phyloP scores from a whole-genome alignment of 2,113 vertebrate genomes.

The Triplophysa siluroides region DNA sequence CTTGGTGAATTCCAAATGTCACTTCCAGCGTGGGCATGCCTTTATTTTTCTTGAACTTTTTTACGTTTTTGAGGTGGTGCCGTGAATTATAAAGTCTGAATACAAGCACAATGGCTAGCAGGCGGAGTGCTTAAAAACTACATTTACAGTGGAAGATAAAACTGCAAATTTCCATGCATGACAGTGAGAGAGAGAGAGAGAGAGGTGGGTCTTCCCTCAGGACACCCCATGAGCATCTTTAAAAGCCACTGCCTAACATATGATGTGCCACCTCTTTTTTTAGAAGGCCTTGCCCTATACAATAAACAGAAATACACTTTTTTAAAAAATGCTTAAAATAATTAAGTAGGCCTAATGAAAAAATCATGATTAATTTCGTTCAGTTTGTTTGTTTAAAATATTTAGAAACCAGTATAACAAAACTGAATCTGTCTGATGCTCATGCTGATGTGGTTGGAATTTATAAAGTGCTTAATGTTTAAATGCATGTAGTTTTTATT shows the following conservation, averaged over 20 bases:
- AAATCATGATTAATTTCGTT: no score
- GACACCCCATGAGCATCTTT: constrained; percentile 61
- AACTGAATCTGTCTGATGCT: not conserved
- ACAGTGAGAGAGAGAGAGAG: constrained; percentile 48
- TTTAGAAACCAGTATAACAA: no score
- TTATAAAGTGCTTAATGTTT: no score
- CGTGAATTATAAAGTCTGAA: constrained; percentile 26
- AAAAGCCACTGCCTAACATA: constrained; percentile 41
- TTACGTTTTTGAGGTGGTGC: constrained; percentile 24
- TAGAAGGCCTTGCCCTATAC: no score
- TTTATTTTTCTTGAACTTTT: constrained; percentile 14
- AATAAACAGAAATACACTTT: no score
- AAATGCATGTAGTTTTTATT: not conserved
- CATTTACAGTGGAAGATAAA: constrained; percentile 66
- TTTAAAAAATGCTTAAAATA: no score
- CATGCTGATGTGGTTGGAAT: not conserved
- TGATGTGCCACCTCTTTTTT: no score
- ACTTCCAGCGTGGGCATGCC: constrained; percentile 7
- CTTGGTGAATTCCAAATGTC: constrained; percentile 55
- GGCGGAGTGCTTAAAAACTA: constrained; percentile 58
- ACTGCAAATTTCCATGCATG: constrained; percentile 15
- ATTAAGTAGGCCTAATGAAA: no score
- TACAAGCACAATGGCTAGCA: constrained; percentile 10
- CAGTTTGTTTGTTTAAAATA: no score
- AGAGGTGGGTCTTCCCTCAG: constrained; percentile 62